Evolutionary conservation across 2,797 vertebrate genomes (phyloP).

Genomic region (Cirrhinus molitorella): DNA sequence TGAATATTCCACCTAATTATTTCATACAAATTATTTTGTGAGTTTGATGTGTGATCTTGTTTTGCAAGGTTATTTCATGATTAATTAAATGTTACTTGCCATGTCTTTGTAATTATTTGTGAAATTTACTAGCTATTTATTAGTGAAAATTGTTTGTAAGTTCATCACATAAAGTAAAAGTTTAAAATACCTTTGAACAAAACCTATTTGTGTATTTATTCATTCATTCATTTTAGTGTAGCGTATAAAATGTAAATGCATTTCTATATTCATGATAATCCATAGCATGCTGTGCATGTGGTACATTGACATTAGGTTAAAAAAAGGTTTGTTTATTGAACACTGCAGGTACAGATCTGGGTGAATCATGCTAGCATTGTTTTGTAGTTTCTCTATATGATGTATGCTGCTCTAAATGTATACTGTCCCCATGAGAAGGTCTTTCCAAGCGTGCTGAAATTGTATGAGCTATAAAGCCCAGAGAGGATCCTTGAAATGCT

Average conservation of each 20-base stretch:
- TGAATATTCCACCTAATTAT: too few species aligned
- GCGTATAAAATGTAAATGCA: too few species aligned
- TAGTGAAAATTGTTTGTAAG: too few species aligned
- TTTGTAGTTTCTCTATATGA: neutral
- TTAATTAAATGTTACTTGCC: neutral
- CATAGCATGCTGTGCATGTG: neutral
- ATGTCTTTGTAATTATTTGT: neutral
- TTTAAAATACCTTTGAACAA: too few species aligned
- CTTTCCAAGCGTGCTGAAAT: neutral
- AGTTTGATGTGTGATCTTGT: too few species aligned
- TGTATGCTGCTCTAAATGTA: neutral
- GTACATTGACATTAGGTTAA: neutral
- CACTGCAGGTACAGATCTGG: neutral
- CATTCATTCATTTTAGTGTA: too few species aligned
- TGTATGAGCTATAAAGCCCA: slow-evolving; percentile 1
- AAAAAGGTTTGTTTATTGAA: neutral
- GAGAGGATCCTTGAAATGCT: slow-evolving; percentile 10
- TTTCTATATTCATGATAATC: too few species aligned
- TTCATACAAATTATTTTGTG: too few species aligned
- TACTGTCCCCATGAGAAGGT: neutral
- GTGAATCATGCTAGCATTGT: too few species aligned
- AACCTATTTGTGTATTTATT: too few species aligned
- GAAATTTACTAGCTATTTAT: neutral
- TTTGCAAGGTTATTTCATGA: too few species aligned
- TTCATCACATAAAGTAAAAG: neutral